Evolutionary conservation across 2,888 invertebrate species (phyloP), one percentile per base, ranked within the genome.

Genomic region (Caenorhabditis japonica): DNA sequence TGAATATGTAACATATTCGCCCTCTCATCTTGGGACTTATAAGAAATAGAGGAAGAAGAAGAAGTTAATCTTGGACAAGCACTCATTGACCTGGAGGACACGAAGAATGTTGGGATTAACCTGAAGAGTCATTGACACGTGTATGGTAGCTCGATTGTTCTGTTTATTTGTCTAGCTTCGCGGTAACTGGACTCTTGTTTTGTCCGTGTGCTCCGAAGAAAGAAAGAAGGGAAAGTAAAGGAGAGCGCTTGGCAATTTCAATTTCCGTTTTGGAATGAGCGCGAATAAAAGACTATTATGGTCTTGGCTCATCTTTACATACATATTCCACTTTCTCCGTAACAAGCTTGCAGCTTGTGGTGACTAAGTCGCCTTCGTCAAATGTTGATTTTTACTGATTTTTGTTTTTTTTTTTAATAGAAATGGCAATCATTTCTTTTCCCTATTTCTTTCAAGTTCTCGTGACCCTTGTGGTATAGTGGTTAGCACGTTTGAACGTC

Each of bases 1-100:
- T 66, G 66, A 66, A 66, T 66, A 66, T 66, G 56, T 66, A 66
- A 56, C 66, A 66, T 30, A 30, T 10, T 30, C 56, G 13, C 34
- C 30, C 21, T 41, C 39, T 15, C 23, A 10, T 27, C 44, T 34
- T 4, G 41, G 15, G 19, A n/a, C n/a, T n/a, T n/a, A n/a, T n/a
- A n/a, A n/a, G n/a, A n/a, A 8, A 27, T 38, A 17, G 19, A 15
- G 19, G 27, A 27, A 25, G 38, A 13, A 17, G 36, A 52, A 64
- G 39, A 66, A 66, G 66, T 66, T 66, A 66, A 66, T 66, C 66
- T 66, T 66, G 66, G 56, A 56, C 66, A 66, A 66, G 66, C 66
- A 66, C 66, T 56, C 56, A 66, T 66, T 66, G 56, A 66, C 66
- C 66, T 41, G 56, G 66, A 51, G 46, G 38, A 25, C 38, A 10